Percentiles rank a stretch among this genome's conserved stretches.
phyloP scores from a whole-genome alignment of 35 echinoderm and acorn worm genomes.

The Lytechinus pictus region DNA sequence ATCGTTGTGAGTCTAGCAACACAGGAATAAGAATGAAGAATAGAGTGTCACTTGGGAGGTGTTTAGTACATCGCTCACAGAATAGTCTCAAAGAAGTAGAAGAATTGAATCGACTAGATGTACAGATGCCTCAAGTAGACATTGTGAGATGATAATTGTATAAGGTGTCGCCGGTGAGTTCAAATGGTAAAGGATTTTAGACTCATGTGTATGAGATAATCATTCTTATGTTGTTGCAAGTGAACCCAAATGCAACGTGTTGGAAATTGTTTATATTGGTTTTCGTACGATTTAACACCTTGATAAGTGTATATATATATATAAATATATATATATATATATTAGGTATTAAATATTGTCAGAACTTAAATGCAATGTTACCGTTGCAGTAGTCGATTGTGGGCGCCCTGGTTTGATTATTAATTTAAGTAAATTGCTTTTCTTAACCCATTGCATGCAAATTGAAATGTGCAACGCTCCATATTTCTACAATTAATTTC shows the following conservation, averaged over 20 bases:
- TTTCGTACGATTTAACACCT: too few species aligned
- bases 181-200: neutral
- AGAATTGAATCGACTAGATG: neutral
- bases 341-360: too few species aligned
- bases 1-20: neutral
- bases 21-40: neutral
- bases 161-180: neutral
- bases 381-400: too few species aligned
- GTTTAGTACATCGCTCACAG: neutral
- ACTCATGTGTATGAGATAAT: neutral
- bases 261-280: neutral
- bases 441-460: too few species aligned
- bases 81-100: neutral
- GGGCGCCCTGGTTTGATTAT: too few species aligned
- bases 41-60: neutral
- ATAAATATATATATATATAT: too few species aligned
- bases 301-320: too few species aligned
- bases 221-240: neutral
- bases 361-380: too few species aligned
- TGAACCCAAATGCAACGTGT: neutral
- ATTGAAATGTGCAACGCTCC: too few species aligned
- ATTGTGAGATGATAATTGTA: neutral
- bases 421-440: too few species aligned
- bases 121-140: neutral
- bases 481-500: too few species aligned